Base-by-base conservation (phyloP, 2,888 invertebrate species). In the Corythucha ciliata region DNA sequence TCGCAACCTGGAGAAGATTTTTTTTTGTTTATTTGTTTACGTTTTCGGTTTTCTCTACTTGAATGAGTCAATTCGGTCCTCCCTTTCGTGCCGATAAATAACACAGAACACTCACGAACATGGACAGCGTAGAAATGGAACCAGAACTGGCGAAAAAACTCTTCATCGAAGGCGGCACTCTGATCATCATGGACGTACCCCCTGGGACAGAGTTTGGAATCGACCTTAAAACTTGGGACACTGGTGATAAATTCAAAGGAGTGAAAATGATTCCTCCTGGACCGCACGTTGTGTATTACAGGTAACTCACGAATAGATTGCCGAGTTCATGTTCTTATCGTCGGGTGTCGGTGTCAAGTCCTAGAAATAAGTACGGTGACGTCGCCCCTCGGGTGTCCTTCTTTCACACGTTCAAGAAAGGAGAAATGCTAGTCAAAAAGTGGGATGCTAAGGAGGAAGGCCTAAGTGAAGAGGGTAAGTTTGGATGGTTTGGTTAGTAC, bases 231-330 rank as follows among this genome's bases (percentile, higher is more conserved):
- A 78, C 81, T 0, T 96, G 94, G 86, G 83, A 81, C 57, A 86
- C 89, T 1, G 93, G 87, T 2, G 83, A 87, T 52, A 86, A 86
- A 65, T 98, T 98, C 68, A 77, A 80, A 63, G 98, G 97, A 1
- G 79, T 98, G 24, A 98, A 98, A 75, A 94, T 98, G 94, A 96
- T 98, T 62, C 97, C 97, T 0, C 90, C 93, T 1, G 97, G 97
- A 5, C 71, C 93, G 48, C 97, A 98, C 69, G 94, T 85, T 65
- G 74, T 98, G 14, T 91, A 91, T 72, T 93, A 85, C 66, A 85
- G 86, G 73, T 79, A 75, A 57, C 73, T 75, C 12, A 2, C 10
- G n/a, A 26, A 33, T 22, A n/a, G n/a, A 12, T 41, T 10, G 47
- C 21, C 18, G 8, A 1, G 2, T 20, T 12, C 20, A n/a, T 7